Conservation (phyloP, 2,113 vertebrate genomes). For the Symphodus melops region DNA sequence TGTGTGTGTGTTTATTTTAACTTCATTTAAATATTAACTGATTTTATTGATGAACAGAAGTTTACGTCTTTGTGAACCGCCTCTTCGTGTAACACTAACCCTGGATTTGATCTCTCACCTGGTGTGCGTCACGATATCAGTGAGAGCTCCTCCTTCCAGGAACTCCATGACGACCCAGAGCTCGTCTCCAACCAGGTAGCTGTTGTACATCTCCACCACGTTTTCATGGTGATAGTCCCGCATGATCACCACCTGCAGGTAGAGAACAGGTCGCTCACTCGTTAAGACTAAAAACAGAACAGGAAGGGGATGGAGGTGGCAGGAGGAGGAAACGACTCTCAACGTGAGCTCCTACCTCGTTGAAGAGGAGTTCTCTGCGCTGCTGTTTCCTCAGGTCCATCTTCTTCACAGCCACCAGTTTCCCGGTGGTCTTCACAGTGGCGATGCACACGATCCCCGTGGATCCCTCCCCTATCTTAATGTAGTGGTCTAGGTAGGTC, state of each 20-base stretch:
- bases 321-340: too few relatives aligned
- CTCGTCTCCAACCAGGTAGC: constrained; percentile 96
- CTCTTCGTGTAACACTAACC: too few relatives aligned
- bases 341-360: constrained; percentile 83
- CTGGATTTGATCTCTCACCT: constrained; percentile 77
- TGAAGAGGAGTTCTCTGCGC: constrained; percentile 93
- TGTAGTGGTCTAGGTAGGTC: constrained; percentile 94
- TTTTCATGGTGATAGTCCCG: constrained; percentile 97
- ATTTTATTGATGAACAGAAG: too few relatives aligned
- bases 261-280: not conserved
- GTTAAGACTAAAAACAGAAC: too few relatives aligned
- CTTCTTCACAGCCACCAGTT: constrained; percentile 95
- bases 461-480: constrained; percentile 96
- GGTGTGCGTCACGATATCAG: constrained; percentile 96
- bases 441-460: constrained; percentile 95
- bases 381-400: constrained; percentile 98
- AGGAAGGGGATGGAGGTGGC: too few relatives aligned
- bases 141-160: constrained; percentile 94
- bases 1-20: too few relatives aligned
- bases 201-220: constrained; percentile 99
- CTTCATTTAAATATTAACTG: too few relatives aligned
- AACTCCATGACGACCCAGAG: constrained; percentile 99
- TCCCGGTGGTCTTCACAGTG: constrained; percentile 89
- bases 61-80: too few relatives aligned
- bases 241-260: constrained; percentile 95